Evolutionary conservation across 2,888 invertebrate species (phyloP), one percentile per base, ranked within the genome.

Genomic region (Aphodius sticticus): DNA sequence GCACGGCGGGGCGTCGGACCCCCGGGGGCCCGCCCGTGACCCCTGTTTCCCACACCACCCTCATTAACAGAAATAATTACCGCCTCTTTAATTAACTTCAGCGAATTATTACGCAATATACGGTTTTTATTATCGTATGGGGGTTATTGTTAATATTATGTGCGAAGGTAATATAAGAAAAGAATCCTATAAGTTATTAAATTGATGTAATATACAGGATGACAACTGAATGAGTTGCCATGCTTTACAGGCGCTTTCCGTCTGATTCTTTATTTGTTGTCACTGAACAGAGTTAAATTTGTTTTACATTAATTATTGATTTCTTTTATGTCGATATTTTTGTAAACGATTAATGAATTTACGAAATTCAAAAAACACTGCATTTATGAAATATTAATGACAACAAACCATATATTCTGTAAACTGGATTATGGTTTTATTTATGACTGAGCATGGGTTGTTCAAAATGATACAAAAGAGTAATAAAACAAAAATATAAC

Each of bases 11-110:
- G 82, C 79, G 81, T 84, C 84, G 86, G 83, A 86, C 82, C 85
- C 86, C 86, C 84, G 84, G 83, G 82, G 84, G 81, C 81, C 82
- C 84, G 81, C 84, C 86, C 85, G 86, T 86, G 87, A 87, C 86
- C 87, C 85, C 84, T 81, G 85, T 86, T 87, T 36, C 86, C 86
- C 87, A 86, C 85, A 85, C 86, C 87, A 87, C 88, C 87, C 87
- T 88, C 88, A 88, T 88, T 88, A 88, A 86, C 85, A 86, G 85
- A 87, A 87, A 87, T 87, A 87, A 88, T 88, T 87, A 87, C 86
- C 84, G 81, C 82, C 80, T 82, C 81, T 78, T 81, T 83, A 83
- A 83, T 83, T 83, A 83, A 71, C 71, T 77, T 79, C 74, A 76
- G 76, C 78, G 78, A 81, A 79, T 77, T 78, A 79, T 78, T 80